Conservation (phyloP, 2,797 vertebrate species). For the Parauchenoglanis ngamensis region DNA sequence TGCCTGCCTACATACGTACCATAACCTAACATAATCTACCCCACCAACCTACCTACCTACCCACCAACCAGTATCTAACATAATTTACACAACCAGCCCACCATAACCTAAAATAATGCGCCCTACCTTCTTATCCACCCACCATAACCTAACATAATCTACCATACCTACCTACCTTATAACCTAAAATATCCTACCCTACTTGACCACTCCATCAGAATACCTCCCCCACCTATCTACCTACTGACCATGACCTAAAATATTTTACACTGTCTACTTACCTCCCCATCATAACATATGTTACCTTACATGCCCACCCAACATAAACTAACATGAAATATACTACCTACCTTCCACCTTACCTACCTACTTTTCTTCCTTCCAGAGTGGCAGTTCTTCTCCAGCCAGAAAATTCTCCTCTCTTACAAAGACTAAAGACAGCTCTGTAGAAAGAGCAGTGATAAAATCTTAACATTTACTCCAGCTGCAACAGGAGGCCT, state of each 20-base stretch:
- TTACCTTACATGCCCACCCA: neutral
- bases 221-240: neutral
- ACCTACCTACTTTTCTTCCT: neutral
- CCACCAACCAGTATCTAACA: neutral
- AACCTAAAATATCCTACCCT: neutral
- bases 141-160: neutral
- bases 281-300: neutral
- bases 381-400: neutral
- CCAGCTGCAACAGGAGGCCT: slow-evolving; percentile 32
- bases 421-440: slow-evolving; percentile 55
- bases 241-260: neutral
- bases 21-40: neutral
- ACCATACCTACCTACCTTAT: neutral
- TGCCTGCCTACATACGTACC: neutral
- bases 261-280: neutral
- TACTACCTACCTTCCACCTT: neutral
- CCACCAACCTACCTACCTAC: neutral
- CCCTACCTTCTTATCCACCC: neutral
- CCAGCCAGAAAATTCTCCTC: slow-evolving; percentile 42
- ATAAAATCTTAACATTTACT: slow-evolving; percentile 48
- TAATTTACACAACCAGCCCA: neutral
- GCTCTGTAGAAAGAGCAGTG: slow-evolving; percentile 51
- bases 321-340: too few relatives aligned
- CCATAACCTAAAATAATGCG: too few relatives aligned
- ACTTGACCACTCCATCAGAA: neutral